Base-by-base conservation (phyloP, 2,888 invertebrate species). In the Cheilosia pagana region DNA sequence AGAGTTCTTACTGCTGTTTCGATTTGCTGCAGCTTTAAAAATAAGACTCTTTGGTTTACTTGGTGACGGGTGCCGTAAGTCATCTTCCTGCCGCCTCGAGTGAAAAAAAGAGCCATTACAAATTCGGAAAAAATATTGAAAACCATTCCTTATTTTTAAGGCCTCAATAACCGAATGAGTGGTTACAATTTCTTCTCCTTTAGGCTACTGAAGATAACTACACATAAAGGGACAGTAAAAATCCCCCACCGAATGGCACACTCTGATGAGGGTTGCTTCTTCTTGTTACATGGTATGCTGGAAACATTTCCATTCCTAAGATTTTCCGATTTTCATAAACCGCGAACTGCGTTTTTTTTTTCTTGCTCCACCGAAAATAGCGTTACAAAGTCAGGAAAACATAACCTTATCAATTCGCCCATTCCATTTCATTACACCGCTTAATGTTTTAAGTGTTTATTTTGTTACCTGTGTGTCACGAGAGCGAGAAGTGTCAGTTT, bases 291-390 rank as follows among this genome's bases (percentile, higher is more conserved):
- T 63, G 31, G n/a, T 53, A 31, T 48, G 14, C 45, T 43, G 48
- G 25, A 62, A 53, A 68, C 39, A 62, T 71, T 70, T 65, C 53
- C 70, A 75, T 75, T 71, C 76, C 75, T 67, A 81, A 81, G 55
- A 81, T 71, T 81, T 85, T 85, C 85, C 85, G 85, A 85, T 76
- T 70, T 85, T 71, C 81, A 85, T 81, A 85, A 85, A 85, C 62
- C 45, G 60, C 60, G 43, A 59, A 21, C 21, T 75, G 75, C n/a
- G n/a, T n/a, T n/a, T n/a, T n/a, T n/a, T 43, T 67, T 70, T 52
- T 60, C 75, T 70, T 68, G 43, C 10, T 12, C 31, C 10, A 10
- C 31, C 10, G 10, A 35, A 74, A 52, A 75, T 48, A 45, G 35
- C 41, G 31, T 65, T 48, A 79, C 59, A 70, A 79, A 75, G 76